phyloP scores from a whole-genome alignment of 53 echinoderm and acorn worm species.

The Astropecten irregularis region DNA sequence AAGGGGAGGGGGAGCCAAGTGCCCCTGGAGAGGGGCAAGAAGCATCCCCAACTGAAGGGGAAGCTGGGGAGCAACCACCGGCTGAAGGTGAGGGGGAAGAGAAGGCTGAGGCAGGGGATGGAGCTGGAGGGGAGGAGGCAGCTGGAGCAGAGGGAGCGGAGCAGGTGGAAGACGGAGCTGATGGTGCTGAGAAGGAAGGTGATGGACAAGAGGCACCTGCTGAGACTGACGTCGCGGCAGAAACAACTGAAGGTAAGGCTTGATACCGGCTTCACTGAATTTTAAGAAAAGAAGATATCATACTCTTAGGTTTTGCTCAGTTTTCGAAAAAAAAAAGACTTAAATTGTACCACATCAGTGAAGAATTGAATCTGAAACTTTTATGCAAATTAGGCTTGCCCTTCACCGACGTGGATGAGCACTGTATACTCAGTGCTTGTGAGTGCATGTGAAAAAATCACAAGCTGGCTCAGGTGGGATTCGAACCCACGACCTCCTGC shows the following conservation, averaged over 20 bases:
- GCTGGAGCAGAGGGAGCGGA: slow-evolving; percentile 43
- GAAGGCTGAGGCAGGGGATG: slow-evolving; percentile 20
- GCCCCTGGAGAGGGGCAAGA: slow-evolving; percentile 31
- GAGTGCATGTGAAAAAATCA: no score
- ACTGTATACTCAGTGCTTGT: no score
- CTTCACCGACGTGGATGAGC: no score
- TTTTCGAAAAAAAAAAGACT: no score
- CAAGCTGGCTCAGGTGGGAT: no score
- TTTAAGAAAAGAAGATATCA: background rate
- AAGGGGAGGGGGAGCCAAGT: slow-evolving; percentile 31
- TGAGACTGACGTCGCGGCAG: background rate
- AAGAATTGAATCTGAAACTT: no score
- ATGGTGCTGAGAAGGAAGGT: slow-evolving; percentile 1
- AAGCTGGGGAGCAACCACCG: background rate
- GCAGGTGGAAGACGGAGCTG: slow-evolving; percentile 16
- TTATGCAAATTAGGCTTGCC: no score
- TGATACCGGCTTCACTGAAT: background rate
- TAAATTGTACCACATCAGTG: no score
- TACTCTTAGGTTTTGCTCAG: no score
- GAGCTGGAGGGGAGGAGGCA: slow-evolving; percentile 20
- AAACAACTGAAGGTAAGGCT: slow-evolving; percentile 46
- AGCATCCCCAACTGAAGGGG: background rate
- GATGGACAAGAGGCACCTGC: background rate
- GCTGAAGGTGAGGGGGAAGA: background rate
- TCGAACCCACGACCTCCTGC: no score